These are phyloP conservation scores for Gymnoscopelus braueri DNA, from an alignment of 2,797 vertebrate genomes.

Conservation along the genomic window DNA sequence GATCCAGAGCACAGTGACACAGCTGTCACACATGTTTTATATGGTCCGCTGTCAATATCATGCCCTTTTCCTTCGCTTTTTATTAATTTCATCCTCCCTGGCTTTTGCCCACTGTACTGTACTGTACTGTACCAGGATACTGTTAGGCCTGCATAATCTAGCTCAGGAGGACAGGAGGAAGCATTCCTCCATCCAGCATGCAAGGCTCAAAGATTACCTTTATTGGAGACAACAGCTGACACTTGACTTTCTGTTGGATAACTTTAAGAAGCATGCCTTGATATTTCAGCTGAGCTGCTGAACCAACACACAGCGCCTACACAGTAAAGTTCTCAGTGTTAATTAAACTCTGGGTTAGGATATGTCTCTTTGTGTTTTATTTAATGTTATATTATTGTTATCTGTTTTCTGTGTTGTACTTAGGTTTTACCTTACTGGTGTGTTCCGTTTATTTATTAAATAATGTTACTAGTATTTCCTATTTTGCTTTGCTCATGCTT, in stretches of 20 bases:
- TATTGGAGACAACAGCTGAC: slow-evolving; percentile 52
- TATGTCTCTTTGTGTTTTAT: neutral
- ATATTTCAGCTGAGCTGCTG: slow-evolving; percentile 36
- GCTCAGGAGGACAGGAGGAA: slow-evolving; percentile 64
- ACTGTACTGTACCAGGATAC: slow-evolving; percentile 58
- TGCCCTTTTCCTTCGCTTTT: slow-evolving; percentile 32
- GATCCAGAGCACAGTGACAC: slow-evolving; percentile 17
- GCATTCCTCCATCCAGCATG: slow-evolving; percentile 58
- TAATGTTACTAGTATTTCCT: no score
- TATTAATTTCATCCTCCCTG: slow-evolving; percentile 57
- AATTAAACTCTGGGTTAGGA: no score
- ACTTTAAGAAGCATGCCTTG: slow-evolving; percentile 34
- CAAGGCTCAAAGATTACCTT: slow-evolving; percentile 64
- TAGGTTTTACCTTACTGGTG: no score
- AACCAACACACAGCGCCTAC: slow-evolving; percentile 9
- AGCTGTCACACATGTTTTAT: slow-evolving; percentile 17
- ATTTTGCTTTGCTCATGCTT: no score
- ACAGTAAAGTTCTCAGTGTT: neutral
- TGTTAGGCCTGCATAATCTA: slow-evolving; percentile 75
- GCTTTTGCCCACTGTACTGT: slow-evolving; percentile 53
- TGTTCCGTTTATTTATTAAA: no score
- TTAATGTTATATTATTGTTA: neutral
- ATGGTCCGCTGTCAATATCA: slow-evolving; percentile 54
- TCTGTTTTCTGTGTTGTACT: no score
- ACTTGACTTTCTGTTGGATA: slow-evolving; percentile 42